A percentile compares a stretch with the other conserved stretches of the same genome.
phyloP scores from a whole-genome alignment of 2,888 invertebrate genomes.

The Drosophila neotestacea region DNA sequence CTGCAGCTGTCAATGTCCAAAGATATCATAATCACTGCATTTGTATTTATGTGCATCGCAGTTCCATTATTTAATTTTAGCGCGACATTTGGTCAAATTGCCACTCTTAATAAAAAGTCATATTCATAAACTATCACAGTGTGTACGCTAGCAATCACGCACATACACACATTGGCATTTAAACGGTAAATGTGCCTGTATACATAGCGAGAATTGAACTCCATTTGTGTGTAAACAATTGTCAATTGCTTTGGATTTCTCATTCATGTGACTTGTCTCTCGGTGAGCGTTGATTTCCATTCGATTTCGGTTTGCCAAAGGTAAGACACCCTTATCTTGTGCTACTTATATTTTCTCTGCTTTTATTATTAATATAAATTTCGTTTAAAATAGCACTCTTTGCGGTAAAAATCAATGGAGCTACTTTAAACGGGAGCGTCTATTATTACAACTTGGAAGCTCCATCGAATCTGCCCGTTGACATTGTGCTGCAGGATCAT shows the following conservation, averaged over 20 bases:
- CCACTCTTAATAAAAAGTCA: slow-evolving; percentile 10
- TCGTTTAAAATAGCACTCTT: slow-evolving; percentile 31
- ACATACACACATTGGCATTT: slow-evolving; percentile 1
- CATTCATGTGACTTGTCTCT: slow-evolving; percentile 49
- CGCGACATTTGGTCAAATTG: slow-evolving; percentile 3
- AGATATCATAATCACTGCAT: slow-evolving; percentile 31
- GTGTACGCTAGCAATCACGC: slow-evolving; percentile 4
- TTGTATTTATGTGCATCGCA: slow-evolving; percentile 8
- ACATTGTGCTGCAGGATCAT: slow-evolving; percentile 28
- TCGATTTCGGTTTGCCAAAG: slow-evolving; percentile 10
- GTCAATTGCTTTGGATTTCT: slow-evolving; percentile 14
- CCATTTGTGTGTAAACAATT: slow-evolving; percentile 34
- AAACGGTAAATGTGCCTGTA: slow-evolving; percentile 21
- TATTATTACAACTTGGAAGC: slow-evolving; percentile 42
- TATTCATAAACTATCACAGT: slow-evolving; percentile 33
- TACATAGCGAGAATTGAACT: slow-evolving; percentile 25
- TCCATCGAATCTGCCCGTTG: background rate
- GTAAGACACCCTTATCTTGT: slow-evolving; percentile 24
- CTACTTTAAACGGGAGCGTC: slow-evolving; percentile 46
- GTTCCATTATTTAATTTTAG: slow-evolving; percentile 17
- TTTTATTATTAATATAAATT: slow-evolving; percentile 12
- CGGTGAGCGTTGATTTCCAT: slow-evolving; percentile 13
- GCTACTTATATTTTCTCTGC: background rate
- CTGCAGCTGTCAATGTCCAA: slow-evolving; percentile 10
- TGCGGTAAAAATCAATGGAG: slow-evolving; percentile 57